Evolutionary conservation across 2,113 vertebrate species (phyloP), one percentile per base, ranked within the genome.

Genomic region (Stictonetta naevosa): DNA sequence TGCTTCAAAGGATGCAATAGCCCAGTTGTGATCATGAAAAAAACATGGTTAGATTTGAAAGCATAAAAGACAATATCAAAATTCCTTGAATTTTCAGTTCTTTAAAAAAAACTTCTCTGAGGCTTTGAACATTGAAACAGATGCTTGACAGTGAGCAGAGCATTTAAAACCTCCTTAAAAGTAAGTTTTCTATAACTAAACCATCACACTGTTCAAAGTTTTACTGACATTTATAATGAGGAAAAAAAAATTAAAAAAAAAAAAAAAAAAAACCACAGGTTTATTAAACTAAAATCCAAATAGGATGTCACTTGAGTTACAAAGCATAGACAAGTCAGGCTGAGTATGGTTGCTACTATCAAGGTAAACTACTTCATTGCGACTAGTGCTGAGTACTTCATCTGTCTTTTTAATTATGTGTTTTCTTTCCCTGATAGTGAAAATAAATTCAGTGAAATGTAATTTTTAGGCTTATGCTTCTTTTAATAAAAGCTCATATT

Each of bases 21-120:
- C 55, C 83, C 80, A 95, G 55, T 66, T 95, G 92, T 80, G 86
- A 97, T 91, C 78, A 91, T 71, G 63, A 91, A 74, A 59, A 83
- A 95, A 92, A 77, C 29, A 53, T 48, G 36, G 63, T 75, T 81
- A 87, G 52, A 84, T 86, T 73, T 73, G 86, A 82, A 87, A 94
- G 25, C 31, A 74, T 59, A 72, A 56, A 28, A 86, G 60, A 84
- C 0, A 0, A 4, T 83, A 87, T 56, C 4, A 0, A 77, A 83
- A 52, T 46, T 84, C 44, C 34, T 64, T 92, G n/a, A 90, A 80
- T 29, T 63, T 29, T 59, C 22, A 28, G 36, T 15, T 86, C 15
- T 93, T 85, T 38, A 78, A 76, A 88, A n/a, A 79, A 76, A 82
- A 46, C 33, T 73, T 58, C 56, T 64, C 58, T 34, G 58, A 18